Evolutionary conservation across 2,888 invertebrate genomes (phyloP).

Genomic region (Hypomecis atomaria): DNA sequence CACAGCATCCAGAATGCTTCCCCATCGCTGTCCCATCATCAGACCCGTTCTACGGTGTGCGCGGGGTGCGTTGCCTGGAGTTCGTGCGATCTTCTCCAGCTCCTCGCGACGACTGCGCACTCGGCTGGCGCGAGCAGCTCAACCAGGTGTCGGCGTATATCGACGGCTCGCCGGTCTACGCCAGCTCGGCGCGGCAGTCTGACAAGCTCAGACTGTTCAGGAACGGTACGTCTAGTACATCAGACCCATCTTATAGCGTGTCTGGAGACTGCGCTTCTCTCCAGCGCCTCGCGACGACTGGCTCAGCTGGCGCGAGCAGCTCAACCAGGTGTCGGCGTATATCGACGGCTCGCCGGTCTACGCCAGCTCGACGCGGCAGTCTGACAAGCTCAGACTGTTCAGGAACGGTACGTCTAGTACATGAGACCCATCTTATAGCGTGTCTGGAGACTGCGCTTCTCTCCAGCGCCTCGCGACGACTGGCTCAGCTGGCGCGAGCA

Average conservation of each 20-base stretch:
- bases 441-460: too few species aligned
- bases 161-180: slow-evolving; percentile 93
- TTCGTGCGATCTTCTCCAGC: slow-evolving; percentile 93
- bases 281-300: too few species aligned
- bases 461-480: too few species aligned
- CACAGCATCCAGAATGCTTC: slow-evolving; percentile 93
- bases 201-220: slow-evolving; percentile 90
- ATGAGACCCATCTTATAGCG: too few species aligned
- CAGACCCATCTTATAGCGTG: background rate
- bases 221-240: slow-evolving; percentile 82
- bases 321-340: too few species aligned
- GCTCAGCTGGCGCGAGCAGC: too few species aligned
- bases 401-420: too few species aligned
- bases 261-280: background rate
- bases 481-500: too few species aligned
- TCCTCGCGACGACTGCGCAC: slow-evolving; percentile 90
- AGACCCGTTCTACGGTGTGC: slow-evolving; percentile 89
- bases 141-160: slow-evolving; percentile 93
- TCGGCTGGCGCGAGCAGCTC: slow-evolving; percentile 93
- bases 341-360: too few species aligned
- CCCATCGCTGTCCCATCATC: slow-evolving; percentile 90
- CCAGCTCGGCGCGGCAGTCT: slow-evolving; percentile 89
- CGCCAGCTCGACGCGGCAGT: too few species aligned
- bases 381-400: too few species aligned
- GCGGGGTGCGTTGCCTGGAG: slow-evolving; percentile 91